These are phyloP conservation scores for Eulacestoma nigropectus DNA, from an alignment of 2,113 vertebrate species.

Conservation along the genomic window DNA sequence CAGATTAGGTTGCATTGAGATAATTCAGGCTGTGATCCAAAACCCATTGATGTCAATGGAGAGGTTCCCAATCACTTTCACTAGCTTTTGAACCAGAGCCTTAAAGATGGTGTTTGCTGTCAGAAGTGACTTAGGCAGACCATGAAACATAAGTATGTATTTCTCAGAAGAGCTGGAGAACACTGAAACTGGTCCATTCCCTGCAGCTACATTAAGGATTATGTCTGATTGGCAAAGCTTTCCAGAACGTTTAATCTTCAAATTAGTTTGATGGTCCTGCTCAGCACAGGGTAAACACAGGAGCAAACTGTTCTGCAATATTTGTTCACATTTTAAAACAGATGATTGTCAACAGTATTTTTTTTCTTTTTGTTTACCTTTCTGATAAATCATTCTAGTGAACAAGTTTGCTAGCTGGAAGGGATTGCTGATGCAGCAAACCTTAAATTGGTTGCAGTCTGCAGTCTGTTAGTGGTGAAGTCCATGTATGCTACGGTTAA, in stretches of 20 bases:
- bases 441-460: background rate
- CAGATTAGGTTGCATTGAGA: background rate
- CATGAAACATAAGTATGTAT: background rate
- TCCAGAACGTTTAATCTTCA: background rate
- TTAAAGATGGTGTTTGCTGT: background rate
- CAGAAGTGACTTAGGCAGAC: background rate
- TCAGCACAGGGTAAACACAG: background rate
- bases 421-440: slow-evolving; percentile 7
- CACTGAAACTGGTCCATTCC: background rate
- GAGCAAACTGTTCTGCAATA: background rate
- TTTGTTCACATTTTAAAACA: background rate
- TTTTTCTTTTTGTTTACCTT: background rate
- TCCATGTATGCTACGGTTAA: background rate
- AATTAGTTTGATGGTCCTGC: slow-evolving; percentile 14
- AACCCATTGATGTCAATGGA: background rate
- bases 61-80: background rate
- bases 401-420: background rate
- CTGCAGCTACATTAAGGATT: background rate
- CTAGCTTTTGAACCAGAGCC: background rate
- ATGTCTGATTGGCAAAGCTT: background rate
- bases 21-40: background rate
- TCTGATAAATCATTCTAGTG: slow-evolving; percentile 2
- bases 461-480: background rate
- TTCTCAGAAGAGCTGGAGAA: background rate
- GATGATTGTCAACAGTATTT: background rate